Conservation (phyloP, 2,888 invertebrate genomes). For the Stratiomys singularior region DNA sequence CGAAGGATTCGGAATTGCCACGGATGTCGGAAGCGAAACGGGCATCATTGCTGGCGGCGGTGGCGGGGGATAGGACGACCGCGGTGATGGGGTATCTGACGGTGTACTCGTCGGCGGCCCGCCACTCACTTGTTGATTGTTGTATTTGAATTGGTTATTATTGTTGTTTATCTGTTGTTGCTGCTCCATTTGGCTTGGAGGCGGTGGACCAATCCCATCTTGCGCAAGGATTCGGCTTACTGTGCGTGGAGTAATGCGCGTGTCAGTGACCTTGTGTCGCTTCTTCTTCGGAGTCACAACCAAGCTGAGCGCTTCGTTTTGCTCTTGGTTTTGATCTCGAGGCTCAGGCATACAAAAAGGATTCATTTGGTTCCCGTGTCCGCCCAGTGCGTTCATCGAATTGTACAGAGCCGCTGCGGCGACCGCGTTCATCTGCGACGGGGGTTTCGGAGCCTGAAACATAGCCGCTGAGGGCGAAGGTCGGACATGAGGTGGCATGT, state of each 20-base stretch:
- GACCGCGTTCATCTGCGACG: slow-evolving; percentile 70
- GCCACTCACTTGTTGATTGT: slow-evolving; percentile 49
- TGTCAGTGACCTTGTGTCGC: slow-evolving; percentile 96
- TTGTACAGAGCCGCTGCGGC: slow-evolving; percentile 74
- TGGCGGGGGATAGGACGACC: slow-evolving; percentile 70
- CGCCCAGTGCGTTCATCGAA: slow-evolving; percentile 71
- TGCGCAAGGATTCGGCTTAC: slow-evolving; percentile 87
- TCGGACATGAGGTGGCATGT: slow-evolving; percentile 72
- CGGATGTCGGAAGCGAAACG: slow-evolving; percentile 91
- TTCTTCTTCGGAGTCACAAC: slow-evolving; percentile 97
- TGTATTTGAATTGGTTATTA: slow-evolving; percentile 46
- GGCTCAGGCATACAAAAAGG: slow-evolving; percentile 72
- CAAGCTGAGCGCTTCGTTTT: slow-evolving; percentile 93
- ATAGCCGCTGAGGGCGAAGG: slow-evolving; percentile 77
- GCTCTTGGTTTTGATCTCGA: slow-evolving; percentile 80
- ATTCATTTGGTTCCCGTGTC: slow-evolving; percentile 62
- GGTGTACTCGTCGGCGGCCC: slow-evolving; percentile 65
- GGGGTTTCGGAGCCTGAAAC: slow-evolving; percentile 88
- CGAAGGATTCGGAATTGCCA: slow-evolving; percentile 96
- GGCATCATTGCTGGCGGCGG: slow-evolving; percentile 84
- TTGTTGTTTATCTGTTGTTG: slow-evolving; percentile 30
- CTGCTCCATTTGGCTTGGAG: slow-evolving; percentile 56
- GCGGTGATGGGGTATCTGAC: slow-evolving; percentile 74
- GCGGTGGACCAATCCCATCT: slow-evolving; percentile 80
- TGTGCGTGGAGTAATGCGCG: slow-evolving; percentile 89